Evolutionary conservation across 2,113 vertebrate genomes (phyloP), one percentile per base, ranked within the genome.

Genomic region (Paedocypris sp.): DNA sequence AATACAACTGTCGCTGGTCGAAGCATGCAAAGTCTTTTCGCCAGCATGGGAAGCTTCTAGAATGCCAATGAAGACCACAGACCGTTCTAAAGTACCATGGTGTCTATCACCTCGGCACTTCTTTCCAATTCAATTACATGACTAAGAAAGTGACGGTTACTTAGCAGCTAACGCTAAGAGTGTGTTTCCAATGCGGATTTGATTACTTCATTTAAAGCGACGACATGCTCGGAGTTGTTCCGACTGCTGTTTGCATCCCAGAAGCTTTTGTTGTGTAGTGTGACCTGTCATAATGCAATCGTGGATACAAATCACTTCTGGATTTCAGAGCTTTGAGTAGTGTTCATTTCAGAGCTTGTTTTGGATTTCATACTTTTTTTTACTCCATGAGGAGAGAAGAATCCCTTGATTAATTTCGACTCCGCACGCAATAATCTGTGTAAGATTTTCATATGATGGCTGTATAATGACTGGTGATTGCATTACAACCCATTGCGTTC

Each of bases 141-240:
- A 7, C 22, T 38, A 19, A 19, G 18, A 25, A 56, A 6, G 11
- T n/a, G 12, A 28, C 4, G 5, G 28, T 51, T 42, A 32, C 26
- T 51, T 19, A 26, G 31, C 23, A 19, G 42, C 3, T n/a, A 41
- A 38, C 19, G 13, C 28, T 26, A 46, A 28, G 6, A 33, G 16
- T 20, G 8, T n/a, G 47, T 31, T 31, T 2, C 47, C 26, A 51
- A 51, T 62, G 47, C n/a, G 5, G 7, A 50, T 41, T 62, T 51
- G 36, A 62, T 62, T 28, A 6, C 45, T 49, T 61, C 41, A 62
- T 42, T 39, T 23, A 51, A 62, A 51, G 22, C 6, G 47, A 29
- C 13, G 13, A 46, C 23, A 38, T 39, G 16, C 35, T 61, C 31
- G 16, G 18, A 29, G 36, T 18, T n/a, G 23, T 29, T 2, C n/a